Base-by-base conservation (phyloP, 2,797 vertebrate species). In the Poeciliopsis presidionis region DNA sequence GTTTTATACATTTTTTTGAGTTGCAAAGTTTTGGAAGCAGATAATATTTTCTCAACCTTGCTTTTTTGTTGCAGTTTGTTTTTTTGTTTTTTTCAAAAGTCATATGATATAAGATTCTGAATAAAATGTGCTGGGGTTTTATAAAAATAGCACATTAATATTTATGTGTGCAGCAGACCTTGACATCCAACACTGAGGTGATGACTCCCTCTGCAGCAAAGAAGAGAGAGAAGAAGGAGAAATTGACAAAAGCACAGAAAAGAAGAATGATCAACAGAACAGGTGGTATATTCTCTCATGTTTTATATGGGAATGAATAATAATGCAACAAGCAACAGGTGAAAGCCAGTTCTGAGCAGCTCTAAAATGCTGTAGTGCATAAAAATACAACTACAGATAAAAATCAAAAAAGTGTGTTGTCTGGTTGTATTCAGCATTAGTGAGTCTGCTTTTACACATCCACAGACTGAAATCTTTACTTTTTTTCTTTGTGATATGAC, bases 211-310 rank as follows among this genome's bases (percentile, higher is more conserved):
- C 94, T 53, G 73, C 94, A 46, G 94, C 82, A 90, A 99, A 98
- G 95, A 99, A 98, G 91, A 99, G 96, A 93, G 97, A 98, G 53
- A 99, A 96, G 95, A 99, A 97, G 90, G 98, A 98, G 82, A 98
- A 98, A 74, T 95, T 99, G 86, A 97, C 97, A 41, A 99, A 99
- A 96, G 93, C 97, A n/a, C 98, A 99, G 95, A 99, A 99, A 91
- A 96, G 96, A 82, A 98, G 97, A 87, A 95, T 99, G 59, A 95
- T 98, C 0, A 96, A 95, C 91, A 97, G 96, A 95, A 99, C 97
- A 94, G 98, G 98, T 98, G 79, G 3, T 11, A 6, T 4, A 45
- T 20, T 18, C 28, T 6, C 25, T 8, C 11, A 25, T 70, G 41
- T 70, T 43, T 70, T n/a, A 45, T 46, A 71, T 13, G n/a, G 13